Base-by-base conservation (phyloP, 2,113 vertebrate species). In the Hippocampus zosterae region DNA sequence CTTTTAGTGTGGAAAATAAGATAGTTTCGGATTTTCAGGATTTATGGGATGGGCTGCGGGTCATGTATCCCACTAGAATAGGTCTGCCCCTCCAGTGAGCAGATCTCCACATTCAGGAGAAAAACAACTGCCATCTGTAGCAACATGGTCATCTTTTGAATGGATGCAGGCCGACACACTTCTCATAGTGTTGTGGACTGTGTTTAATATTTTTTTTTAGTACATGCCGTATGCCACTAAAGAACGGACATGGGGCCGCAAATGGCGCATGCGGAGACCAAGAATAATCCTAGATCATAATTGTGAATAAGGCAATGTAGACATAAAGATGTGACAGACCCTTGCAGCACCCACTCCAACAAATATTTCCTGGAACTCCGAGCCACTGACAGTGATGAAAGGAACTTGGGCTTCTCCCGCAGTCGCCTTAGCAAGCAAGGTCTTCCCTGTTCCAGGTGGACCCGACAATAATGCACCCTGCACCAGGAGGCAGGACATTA, bases 371-470 rank as follows among this genome's bases (percentile, higher is more conserved):
- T 96, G 90, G 85, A 99, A 99, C 82, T 99, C 97, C 0, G 97
- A 98, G 74, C 97, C 96, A 0, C 95, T 98, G 61, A 98, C 96
- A 0, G 95, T 95, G 83, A 99, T 98, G 83, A 99, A 99, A 7
- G 96, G 96, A 19, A 99, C 96, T 0, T 93, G 93, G 57, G 96
- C 96, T 84, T 98, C 96, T 77, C 96, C 97, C 0, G 96, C 97
- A 12, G 97, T 98, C 55, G 96, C 97, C 86, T 97, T 98, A 25
- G 97, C 97, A n/a, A 99, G 74, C 70, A 98, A 90, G 0, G 96
- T 99, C 87, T 99, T 99, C 21, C 97, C 97, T n/a, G 96, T 98
- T 60, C 97, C 97, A 40, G 96, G 96, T 72, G 96, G 96, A 74
- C 97, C 97, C 0, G 94, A 96, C 70, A 99, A 86, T 83, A 99